Evolutionary conservation across 2,888 invertebrate species (phyloP).

Genomic region (Dryococelus australis): DNA sequence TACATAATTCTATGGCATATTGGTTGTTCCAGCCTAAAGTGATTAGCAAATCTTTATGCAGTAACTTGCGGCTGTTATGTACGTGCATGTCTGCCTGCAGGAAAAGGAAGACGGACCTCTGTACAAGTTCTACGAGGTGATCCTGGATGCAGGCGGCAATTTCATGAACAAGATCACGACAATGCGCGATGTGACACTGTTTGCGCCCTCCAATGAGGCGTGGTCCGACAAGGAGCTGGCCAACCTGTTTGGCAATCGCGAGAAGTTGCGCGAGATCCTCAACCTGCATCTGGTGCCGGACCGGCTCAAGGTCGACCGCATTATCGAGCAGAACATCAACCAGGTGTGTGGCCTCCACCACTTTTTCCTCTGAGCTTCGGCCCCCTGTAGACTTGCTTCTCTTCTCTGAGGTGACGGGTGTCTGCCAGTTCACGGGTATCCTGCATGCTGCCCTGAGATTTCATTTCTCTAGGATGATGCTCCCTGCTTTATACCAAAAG

Average conservation of each 20-base stretch:
- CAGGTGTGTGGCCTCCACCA: constrained; percentile 63
- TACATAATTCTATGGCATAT: not conserved
- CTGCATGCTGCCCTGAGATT: no score
- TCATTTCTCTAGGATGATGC: no score
- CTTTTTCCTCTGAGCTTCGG: no score
- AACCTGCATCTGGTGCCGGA: constrained; percentile 84
- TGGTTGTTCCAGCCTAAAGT: not conserved
- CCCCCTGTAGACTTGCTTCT: no score
- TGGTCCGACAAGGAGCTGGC: constrained; percentile 79
- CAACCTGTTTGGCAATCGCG: constrained; percentile 70
- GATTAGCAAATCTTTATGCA: no score
- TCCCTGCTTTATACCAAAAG: no score
- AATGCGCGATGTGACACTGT: constrained; percentile 79
- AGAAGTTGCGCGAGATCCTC: constrained; percentile 77
- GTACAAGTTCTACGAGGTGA: constrained; percentile 82
- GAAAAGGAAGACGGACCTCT: constrained; percentile 78
- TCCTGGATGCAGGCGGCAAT: constrained; percentile 77
- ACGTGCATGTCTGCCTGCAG: constrained; percentile 57
- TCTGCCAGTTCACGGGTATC: no score
- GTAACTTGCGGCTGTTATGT: not conserved
- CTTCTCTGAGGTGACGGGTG: no score
- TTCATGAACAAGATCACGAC: constrained; percentile 75
- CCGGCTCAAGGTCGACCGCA: constrained; percentile 76
- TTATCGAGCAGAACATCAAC: constrained; percentile 73
- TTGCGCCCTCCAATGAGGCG: constrained; percentile 90